A percentile compares a stretch with the other conserved stretches of the same genome.
Evolutionary conservation across 2,888 invertebrate genomes (phyloP).

Genomic region (Abrostola tripartita): DNA sequence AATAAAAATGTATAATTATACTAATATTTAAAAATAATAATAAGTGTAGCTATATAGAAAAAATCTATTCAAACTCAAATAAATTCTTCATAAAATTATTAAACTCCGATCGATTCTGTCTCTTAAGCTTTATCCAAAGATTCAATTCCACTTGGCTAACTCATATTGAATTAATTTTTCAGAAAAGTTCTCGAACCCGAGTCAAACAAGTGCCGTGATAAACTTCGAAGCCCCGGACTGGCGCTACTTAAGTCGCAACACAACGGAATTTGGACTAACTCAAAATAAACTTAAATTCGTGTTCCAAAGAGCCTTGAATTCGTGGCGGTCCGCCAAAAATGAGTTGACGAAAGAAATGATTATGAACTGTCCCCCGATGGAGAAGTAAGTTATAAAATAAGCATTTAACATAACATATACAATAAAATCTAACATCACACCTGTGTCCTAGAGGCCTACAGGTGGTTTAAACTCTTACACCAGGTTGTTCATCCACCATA

Average conservation of each 20-base stretch:
- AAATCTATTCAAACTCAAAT: too few relatives aligned
- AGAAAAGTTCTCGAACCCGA: conserved; percentile 36
- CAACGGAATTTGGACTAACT: conserved; percentile 11
- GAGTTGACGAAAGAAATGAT: conserved; percentile 8
- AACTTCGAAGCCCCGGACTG: conserved; percentile 32
- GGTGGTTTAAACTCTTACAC: too few relatives aligned
- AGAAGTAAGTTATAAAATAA: conserved; percentile 19
- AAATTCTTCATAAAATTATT: too few relatives aligned
- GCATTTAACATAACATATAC: too few relatives aligned
- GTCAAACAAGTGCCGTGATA: conserved; percentile 33
- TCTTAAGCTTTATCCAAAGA: not conserved
- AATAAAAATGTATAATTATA: too few relatives aligned
- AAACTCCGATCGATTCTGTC: too few relatives aligned
- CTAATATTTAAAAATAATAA: too few relatives aligned
- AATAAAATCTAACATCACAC: too few relatives aligned
- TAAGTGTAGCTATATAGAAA: too few relatives aligned
- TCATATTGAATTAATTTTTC: not conserved
- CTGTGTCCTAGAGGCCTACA: too few relatives aligned
- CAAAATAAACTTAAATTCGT: conserved; percentile 23
- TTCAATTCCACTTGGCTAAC: not conserved
- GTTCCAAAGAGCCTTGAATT: conserved; percentile 23
- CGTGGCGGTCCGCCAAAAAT: conserved; percentile 21
- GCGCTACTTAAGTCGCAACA: conserved; percentile 19
- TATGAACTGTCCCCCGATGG: conserved; percentile 16
- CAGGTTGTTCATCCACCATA: too few relatives aligned